Percentiles rank a stretch among this genome's conserved stretches.
Evolutionary conservation across 2,888 invertebrate genomes (phyloP).

Genomic region (Macaria notata): DNA sequence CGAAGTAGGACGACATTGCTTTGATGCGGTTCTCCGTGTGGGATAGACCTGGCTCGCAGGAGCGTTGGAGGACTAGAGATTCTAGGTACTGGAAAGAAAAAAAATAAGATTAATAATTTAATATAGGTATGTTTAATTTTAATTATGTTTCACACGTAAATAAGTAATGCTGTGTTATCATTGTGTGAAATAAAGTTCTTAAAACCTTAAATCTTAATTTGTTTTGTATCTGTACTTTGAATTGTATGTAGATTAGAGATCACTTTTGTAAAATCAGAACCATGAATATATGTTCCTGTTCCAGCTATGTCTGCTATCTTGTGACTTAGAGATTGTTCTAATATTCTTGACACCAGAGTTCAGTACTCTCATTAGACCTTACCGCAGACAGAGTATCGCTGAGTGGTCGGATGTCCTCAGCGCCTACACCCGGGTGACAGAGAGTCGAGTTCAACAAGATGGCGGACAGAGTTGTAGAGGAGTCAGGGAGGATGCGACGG

Average conservation of each 20-base stretch:
- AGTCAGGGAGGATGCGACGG: slow-evolving; percentile 61
- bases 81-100: slow-evolving; percentile 77
- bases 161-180: too few relatives aligned
- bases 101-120: not conserved
- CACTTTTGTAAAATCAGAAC: too few relatives aligned
- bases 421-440: slow-evolving; percentile 92
- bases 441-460: slow-evolving; percentile 85
- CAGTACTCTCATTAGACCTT: slow-evolving; percentile 39
- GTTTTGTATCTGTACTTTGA: too few relatives aligned
- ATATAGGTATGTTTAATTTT: too few relatives aligned
- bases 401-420: slow-evolving; percentile 84
- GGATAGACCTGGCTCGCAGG: slow-evolving; percentile 86
- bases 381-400: slow-evolving; percentile 90
- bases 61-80: slow-evolving; percentile 85
- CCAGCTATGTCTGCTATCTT: too few relatives aligned
- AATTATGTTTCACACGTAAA: too few relatives aligned
- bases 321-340: too few relatives aligned
- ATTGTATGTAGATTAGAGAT: too few relatives aligned
- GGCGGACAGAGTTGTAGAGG: slow-evolving; percentile 68
- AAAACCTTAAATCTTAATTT: too few relatives aligned
- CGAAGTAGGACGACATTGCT: slow-evolving; percentile 88
- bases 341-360: too few relatives aligned
- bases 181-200: too few relatives aligned
- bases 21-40: slow-evolving; percentile 90
- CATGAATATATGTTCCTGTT: too few relatives aligned